Evolutionary conservation across 2,113 vertebrate species (phyloP), one percentile per base, ranked within the genome.

Genomic region (Salvelinus alpinus): DNA sequence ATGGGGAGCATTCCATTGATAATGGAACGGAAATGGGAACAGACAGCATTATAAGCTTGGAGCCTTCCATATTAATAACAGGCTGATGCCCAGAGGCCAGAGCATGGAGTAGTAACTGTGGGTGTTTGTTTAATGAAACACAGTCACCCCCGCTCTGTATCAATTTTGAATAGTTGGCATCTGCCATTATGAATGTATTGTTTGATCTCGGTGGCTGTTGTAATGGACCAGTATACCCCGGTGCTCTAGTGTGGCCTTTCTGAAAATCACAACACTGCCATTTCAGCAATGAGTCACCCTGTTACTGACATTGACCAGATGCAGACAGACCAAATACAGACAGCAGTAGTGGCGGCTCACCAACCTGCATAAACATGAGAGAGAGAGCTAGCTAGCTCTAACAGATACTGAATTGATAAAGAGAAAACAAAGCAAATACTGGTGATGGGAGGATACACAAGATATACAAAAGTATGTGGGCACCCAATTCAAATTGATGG

Each of bases 331-430:
- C 22, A 75, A 82, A 38, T 25, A 34, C 31, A 38, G 27, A 34
- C 22, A 62, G 7, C 59, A 62, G 13, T 38, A 68, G 57, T 47
- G 27, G 73, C 29, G 65, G 7, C 20, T n/a, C 65, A 70, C n/a
- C 70, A 64, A 29, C 8, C 34, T 82, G 81, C 81, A 87, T 87
- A 77, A 84, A 83, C 75, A 84, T 77, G 68, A 86, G 81, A 77
- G 27, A 78, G 51, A 4, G 1, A 18, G 51, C 51, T 54, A 44
- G 38, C 8, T 9, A 51, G 66, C 68, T n/a, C n/a, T n/a, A n/a
- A 78, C 82, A 72, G 57, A 66, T 71, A 78, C 0, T 12, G 70
- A 62, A 66, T 12, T 75, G 78, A 84, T 75, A 62, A 20, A 76
- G 75, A 38, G 20, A 27, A 68, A 9, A 2, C 7, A 31, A 68